Percentiles rank a stretch among this genome's conserved stretches.
Evolutionary conservation across 2,113 vertebrate species (phyloP).

Genomic region (Neodontobutis hainanensis): DNA sequence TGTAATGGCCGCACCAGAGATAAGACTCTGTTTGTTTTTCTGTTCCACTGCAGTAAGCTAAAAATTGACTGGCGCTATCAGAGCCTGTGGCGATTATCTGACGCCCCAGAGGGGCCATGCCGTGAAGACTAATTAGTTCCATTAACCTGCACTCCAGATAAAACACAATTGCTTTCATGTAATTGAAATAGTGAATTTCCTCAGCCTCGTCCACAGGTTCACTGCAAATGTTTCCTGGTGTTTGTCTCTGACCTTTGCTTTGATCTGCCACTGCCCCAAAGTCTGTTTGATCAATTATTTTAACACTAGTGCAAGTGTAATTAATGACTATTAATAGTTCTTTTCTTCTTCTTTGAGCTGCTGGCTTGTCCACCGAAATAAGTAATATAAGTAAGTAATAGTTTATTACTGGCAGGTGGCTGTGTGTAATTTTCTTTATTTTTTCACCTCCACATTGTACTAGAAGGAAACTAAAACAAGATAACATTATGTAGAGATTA

Average conservation of each 20-base stretch:
- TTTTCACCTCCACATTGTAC: no score
- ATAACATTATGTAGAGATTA: no score
- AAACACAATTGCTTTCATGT: constrained; percentile 80
- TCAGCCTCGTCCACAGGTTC: constrained; percentile 44
- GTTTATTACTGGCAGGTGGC: no score
- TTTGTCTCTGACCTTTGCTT: constrained; percentile 7
- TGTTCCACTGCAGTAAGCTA: constrained; percentile 62
- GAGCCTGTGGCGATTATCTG: constrained; percentile 76
- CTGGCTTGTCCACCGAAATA: no score
- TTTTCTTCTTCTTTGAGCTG: no score
- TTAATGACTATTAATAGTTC: not conserved
- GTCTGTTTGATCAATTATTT: not conserved
- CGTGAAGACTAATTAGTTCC: constrained; percentile 83
- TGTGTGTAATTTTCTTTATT: no score
- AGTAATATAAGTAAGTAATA: no score
- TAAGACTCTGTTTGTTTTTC: constrained; percentile 69
- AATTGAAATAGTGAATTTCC: constrained; percentile 79
- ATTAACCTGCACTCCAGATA: constrained; percentile 81
- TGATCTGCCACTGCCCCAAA: not conserved
- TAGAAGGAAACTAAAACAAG: no score
- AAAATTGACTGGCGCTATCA: constrained; percentile 77
- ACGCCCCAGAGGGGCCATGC: constrained; percentile 71
- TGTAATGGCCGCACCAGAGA: constrained; percentile 64
- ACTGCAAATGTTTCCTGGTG: constrained; percentile 14
- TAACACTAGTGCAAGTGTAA: not conserved